phyloP scores from a whole-genome alignment of 2,113 vertebrate species.

The Lates calcarifer region DNA sequence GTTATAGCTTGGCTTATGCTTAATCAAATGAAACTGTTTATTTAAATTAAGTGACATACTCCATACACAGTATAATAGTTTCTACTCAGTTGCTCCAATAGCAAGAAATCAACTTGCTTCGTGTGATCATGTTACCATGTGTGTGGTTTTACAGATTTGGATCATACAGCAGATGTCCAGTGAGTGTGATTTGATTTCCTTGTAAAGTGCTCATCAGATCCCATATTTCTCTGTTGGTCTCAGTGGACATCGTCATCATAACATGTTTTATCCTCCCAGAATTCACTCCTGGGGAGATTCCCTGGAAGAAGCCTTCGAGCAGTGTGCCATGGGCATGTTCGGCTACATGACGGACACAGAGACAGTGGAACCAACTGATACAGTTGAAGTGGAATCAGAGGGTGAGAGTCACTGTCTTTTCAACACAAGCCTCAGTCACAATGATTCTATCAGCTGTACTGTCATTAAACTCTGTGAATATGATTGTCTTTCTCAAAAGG shows the following conservation, averaged over 20 bases:
- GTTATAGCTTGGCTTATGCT: not conserved
- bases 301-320: constrained; percentile 96
- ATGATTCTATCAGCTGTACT: not conserved
- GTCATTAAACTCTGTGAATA: not conserved
- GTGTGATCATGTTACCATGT: not conserved
- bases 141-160: constrained; percentile 88
- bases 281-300: constrained; percentile 95
- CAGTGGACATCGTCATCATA: not conserved
- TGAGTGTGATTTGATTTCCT: constrained; percentile 83
- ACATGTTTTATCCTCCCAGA: constrained; percentile 61
- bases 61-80: no score
- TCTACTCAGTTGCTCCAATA: not conserved
- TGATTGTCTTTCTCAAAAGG: constrained; percentile 81
- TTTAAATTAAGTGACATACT: not conserved
- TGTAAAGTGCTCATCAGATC: not conserved
- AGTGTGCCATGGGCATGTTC: constrained; percentile 98
- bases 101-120: not conserved
- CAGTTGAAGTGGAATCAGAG: constrained; percentile 91
- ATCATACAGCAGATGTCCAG: constrained; percentile 99
- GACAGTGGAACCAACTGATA: constrained; percentile 92
- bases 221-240: not conserved
- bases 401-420: constrained; percentile 80
- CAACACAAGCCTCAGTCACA: not conserved
- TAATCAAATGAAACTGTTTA: not conserved
- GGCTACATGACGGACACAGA: constrained; percentile 98